phyloP scores from a whole-genome alignment of 2,888 invertebrate species.

The Hydroisotoma schaefferi region DNA sequence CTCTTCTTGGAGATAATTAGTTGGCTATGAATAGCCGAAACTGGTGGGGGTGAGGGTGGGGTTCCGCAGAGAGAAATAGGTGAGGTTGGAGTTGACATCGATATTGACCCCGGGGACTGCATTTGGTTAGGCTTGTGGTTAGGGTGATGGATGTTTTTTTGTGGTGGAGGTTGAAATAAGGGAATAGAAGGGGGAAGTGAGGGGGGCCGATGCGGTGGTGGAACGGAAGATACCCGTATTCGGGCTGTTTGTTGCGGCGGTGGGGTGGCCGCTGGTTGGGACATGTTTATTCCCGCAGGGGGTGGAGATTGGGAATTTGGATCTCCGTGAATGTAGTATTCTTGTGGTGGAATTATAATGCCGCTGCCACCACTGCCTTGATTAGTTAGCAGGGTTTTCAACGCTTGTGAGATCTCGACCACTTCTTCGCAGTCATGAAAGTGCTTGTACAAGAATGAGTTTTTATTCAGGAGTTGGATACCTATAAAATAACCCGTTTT shows the following conservation, averaged over 20 bases:
- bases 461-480: constrained; percentile 37
- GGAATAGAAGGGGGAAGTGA: constrained; percentile 4
- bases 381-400: constrained; percentile 30
- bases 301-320: neutral
- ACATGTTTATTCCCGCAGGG: no score
- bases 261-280: neutral
- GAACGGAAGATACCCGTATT: neutral
- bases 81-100: constrained; percentile 7
- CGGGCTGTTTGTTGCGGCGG: neutral
- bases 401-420: constrained; percentile 31
- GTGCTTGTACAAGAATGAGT: constrained; percentile 33
- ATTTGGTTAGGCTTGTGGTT: constrained; percentile 3
- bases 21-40: constrained; percentile 27
- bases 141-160: neutral
- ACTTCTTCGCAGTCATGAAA: constrained; percentile 41
- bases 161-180: neutral
- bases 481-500: constrained; percentile 26
- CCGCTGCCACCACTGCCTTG: constrained; percentile 15
- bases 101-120: constrained; percentile 21
- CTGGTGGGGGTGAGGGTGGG: constrained; percentile 19
- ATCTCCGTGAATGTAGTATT: constrained; percentile 4
- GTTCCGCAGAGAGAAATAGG: neutral
- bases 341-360: neutral
- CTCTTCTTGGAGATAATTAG: constrained; percentile 35
- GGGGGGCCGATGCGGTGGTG: neutral